Conservation (phyloP, 2,797 vertebrate genomes). For the Acanthurus tractus region DNA sequence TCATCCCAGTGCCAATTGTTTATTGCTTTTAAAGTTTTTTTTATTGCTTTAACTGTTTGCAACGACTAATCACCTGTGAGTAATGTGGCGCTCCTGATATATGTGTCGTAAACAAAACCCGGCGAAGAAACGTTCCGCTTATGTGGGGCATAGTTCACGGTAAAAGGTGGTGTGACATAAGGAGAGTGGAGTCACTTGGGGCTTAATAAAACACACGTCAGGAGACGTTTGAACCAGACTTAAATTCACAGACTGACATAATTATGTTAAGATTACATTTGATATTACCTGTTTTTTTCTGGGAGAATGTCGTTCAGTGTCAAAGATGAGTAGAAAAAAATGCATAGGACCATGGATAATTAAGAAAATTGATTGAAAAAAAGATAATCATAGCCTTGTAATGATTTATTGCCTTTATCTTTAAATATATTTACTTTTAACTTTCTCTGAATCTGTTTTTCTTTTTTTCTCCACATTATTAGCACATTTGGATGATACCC, state of each 20-base stretch:
- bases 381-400: too few relatives aligned
- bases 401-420: too few relatives aligned
- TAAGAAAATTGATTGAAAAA: too few relatives aligned
- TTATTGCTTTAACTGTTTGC: neutral
- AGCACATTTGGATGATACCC: neutral
- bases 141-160: slow-evolving; percentile 81
- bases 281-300: too few relatives aligned
- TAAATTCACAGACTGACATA: too few relatives aligned
- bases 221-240: neutral
- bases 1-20: rapidly evolving
- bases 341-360: too few relatives aligned
- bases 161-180: neutral
- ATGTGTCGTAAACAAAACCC: slow-evolving; percentile 41
- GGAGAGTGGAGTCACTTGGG: neutral
- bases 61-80: neutral
- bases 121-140: slow-evolving; percentile 72
- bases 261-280: neutral
- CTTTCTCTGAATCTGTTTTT: neutral
- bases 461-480: neutral
- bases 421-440: too few relatives aligned
- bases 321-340: too few relatives aligned
- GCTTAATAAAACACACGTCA: neutral
- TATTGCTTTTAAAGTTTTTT: rapidly evolving
- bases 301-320: too few relatives aligned
- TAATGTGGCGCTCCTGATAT: slow-evolving; percentile 29